Evolutionary conservation across 2,888 invertebrate species (phyloP), one percentile per base, ranked within the genome.

Genomic region (Clistopyga incitator): DNA sequence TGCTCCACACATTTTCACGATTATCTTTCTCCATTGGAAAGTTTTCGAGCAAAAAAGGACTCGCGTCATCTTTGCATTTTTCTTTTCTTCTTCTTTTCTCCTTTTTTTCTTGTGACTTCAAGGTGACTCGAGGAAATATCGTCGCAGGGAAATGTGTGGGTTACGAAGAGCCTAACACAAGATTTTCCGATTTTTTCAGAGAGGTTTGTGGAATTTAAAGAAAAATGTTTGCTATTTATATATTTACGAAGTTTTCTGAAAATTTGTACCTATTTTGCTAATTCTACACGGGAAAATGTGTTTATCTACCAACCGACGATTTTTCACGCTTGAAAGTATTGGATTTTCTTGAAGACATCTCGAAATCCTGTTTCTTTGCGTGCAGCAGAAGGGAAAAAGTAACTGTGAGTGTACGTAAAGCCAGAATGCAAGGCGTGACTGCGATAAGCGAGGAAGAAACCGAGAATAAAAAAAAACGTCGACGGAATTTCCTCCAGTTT

Each of bases 381-480:
- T n/a, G n/a, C 3, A 6, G 3, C 11, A 15, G 25, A 23, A 56
- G 25, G 23, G n/a, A 23, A 56, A 25, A 25, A 56, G 25, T 38
- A 38, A 18, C 38, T 61, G 15, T 10, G 11, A 61, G 18, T 34
- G 18, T 18, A 38, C 38, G 34, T 15, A 45, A 47, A 67, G 45
- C 45, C 6, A 15, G 25, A 67, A 20, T 42, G 74, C 13, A 45
- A 50, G 50, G n/a, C 45, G 70, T 50, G 61, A 59, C 47, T 23
- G 68, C 50, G 74, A 74, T 74, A 50, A 59, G 78, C 20, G 56
- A 20, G 38, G 61, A 29, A 13, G 20, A 47, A 61, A 45, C 25
- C n/a, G 18, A 29, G 54, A 23, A 20, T 29, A 59, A 56, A 29
- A 34, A 23, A 56, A 29, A 38, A 25, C 8, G 34, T 23, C 20